Percentiles rank a stretch among this genome's conserved stretches.
Conservation (phyloP, 2,888 invertebrate genomes). For the Bruchidius siliquastri region DNA sequence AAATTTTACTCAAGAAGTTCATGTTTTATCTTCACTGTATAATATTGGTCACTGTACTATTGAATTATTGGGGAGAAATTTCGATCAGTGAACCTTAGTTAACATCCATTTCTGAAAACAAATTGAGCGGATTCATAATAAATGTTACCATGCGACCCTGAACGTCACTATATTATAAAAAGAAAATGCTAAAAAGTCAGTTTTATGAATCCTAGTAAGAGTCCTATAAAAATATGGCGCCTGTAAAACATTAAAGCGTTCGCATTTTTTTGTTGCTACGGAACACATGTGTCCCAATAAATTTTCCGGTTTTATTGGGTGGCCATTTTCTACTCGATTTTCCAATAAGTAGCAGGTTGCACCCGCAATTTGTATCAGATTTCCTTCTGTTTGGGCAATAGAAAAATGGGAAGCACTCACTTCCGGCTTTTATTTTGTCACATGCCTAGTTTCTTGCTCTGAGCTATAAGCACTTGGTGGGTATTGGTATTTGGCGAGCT, state of each 20-base stretch:
- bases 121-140: no score
- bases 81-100: no score
- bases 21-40: no score
- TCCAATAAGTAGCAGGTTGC: not conserved
- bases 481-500: no score
- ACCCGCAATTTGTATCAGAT: not conserved
- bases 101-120: no score
- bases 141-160: no score
- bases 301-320: not conserved
- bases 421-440: no score
- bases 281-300: not conserved
- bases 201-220: not conserved
- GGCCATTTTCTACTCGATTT: not conserved
- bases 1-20: no score
- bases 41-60: no score
- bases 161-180: not conserved
- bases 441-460: no score
- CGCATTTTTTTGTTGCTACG: not conserved
- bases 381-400: not conserved
- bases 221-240: not conserved
- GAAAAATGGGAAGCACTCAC: not conserved
- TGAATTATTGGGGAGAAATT: no score
- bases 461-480: no score
- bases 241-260: not conserved
- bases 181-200: not conserved